Evolutionary conservation across 2,113 vertebrate species (phyloP).

Genomic region (Argyrosomus japonicus): DNA sequence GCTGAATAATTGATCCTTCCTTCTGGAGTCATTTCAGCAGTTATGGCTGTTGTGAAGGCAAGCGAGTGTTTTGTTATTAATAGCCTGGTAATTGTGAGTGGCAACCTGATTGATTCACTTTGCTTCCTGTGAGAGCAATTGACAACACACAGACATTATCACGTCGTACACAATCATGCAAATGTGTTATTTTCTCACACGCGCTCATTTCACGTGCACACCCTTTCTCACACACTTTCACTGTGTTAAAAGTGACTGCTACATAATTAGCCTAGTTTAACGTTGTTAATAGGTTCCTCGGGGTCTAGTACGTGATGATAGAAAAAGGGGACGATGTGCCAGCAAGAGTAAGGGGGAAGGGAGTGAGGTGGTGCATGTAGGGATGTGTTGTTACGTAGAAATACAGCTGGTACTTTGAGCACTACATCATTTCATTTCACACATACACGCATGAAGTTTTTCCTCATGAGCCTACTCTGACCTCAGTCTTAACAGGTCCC

Average conservation of each 20-base stretch:
- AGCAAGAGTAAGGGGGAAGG: not conserved
- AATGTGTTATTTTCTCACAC: constrained; percentile 9
- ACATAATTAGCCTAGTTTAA: constrained; percentile 78
- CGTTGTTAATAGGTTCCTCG: constrained; percentile 68
- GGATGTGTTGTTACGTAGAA: constrained; percentile 29
- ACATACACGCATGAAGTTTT: constrained; percentile 28
- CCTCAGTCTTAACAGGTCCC: constrained; percentile 8
- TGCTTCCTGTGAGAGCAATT: constrained; percentile 55
- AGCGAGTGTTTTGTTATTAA: constrained; percentile 66
- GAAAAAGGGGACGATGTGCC: constrained; percentile 55
- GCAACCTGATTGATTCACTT: constrained; percentile 66
- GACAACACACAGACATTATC: constrained; percentile 13
- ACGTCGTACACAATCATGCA: constrained; percentile 33
- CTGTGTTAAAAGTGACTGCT: constrained; percentile 53
- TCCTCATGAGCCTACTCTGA: constrained; percentile 36
- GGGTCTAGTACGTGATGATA: constrained; percentile 52
- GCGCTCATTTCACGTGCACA: not conserved
- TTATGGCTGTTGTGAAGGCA: constrained; percentile 41
- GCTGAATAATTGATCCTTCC: constrained; percentile 74
- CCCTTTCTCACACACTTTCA: constrained; percentile 9
- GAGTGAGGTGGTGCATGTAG: not conserved
- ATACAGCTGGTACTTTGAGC: constrained; percentile 31
- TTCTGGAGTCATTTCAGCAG: constrained; percentile 51
- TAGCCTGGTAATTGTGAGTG: constrained; percentile 65
- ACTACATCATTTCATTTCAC: constrained; percentile 22